Evolutionary conservation across 2,113 vertebrate species (phyloP), one percentile per base, ranked within the genome.

Genomic region (Pipra filicauda): DNA sequence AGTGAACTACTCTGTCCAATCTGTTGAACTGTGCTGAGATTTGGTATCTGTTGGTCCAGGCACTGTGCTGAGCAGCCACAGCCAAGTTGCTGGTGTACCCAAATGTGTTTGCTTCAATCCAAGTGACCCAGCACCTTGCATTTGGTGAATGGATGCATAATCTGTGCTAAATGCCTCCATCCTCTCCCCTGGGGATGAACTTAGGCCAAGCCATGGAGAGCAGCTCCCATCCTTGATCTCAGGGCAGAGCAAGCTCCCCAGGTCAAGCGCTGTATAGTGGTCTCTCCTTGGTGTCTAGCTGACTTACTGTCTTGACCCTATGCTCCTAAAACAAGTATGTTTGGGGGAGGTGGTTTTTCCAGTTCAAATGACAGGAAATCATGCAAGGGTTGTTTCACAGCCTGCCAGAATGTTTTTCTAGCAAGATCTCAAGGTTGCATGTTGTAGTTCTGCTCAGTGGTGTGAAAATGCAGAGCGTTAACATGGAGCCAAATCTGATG

Each of bases 1-100:
- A 41, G 52, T 33, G 20, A 82, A 31, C 18, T 3, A 1, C 55
- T 66, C 39, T 27, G 2, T 15, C 48, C 0, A 1, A 81, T 33
- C 57, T 81, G n/a, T 19, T 70, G 54, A 80, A 59, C 77, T 57
- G 57, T 79, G 82, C 52, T 75, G 58, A 55, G 49, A 30, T 46
- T 66, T 3, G 11, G 37, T 31, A 49, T 57, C n/a, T 57, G 4
- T 58, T 66, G 54, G 17, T 22, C 41, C 30, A 27, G n/a, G 37
- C 71, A 77, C 46, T 51, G 31, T 33, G 46, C 37, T 31, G 59
- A 89, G 80, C 41, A 44, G 79, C 27, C 49, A 15, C 19, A 66
- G 67, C n/a, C 57, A 21, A 52, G 15, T 17, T 85, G 49, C 58
- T 58, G 51, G n/a, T 46, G 17, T 43, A 72, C 52, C 43, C 16